Percentiles rank a stretch among this genome's conserved stretches.
Conservation (phyloP, 2,888 invertebrate genomes). For the Caenorhabditis plicata region DNA sequence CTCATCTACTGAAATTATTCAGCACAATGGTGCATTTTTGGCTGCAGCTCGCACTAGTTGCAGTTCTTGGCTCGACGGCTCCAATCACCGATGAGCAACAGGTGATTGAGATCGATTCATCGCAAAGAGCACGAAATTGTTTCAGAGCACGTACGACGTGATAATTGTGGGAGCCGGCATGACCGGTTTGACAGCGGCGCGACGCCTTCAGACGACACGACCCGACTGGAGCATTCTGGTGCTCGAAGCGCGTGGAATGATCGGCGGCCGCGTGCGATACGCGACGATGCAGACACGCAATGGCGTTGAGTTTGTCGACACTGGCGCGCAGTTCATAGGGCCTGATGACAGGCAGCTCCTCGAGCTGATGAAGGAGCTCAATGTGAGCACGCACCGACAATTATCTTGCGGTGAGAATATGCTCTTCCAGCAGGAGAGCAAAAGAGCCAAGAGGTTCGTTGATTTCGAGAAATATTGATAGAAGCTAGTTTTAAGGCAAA, state of each 20-base stretch:
- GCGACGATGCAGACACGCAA: conserved; percentile 41
- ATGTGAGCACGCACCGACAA: conserved; percentile 20
- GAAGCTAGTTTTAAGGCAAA: neutral
- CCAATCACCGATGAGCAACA: no score
- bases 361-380: conserved; percentile 28
- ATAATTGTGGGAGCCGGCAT: conserved; percentile 66
- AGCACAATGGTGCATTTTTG: no score
- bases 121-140: no score
- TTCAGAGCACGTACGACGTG: conserved; percentile 50
- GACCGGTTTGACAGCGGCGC: conserved; percentile 65
- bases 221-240: conserved; percentile 32
- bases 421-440: conserved; percentile 23
- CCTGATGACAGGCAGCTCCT: conserved; percentile 33
- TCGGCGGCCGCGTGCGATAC: conserved; percentile 44
- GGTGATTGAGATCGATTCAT: no score
- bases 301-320: conserved; percentile 41
- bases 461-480: neutral
- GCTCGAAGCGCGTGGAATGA: conserved; percentile 37
- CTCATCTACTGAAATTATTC: no score
- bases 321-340: conserved; percentile 46
- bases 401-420: conserved; percentile 34
- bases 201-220: conserved; percentile 41
- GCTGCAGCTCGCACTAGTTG: no score
- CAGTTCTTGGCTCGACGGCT: no score
- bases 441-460: conserved; percentile 2